phyloP scores from a whole-genome alignment of 2,888 invertebrate genomes.

The Papilio elwesi region DNA sequence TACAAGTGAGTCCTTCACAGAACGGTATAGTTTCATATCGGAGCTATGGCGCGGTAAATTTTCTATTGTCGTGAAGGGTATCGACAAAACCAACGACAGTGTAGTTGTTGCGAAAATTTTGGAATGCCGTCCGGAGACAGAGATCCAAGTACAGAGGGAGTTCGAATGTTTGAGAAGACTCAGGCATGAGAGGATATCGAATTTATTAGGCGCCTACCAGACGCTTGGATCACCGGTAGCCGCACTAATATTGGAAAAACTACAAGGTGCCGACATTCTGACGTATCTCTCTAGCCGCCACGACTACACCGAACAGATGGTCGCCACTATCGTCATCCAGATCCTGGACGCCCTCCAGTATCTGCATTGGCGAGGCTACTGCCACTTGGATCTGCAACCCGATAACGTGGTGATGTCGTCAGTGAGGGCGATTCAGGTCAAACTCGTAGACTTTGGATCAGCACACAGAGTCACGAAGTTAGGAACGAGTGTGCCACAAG shows the following conservation, averaged over 20 bases:
- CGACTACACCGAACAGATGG: conserved; percentile 96
- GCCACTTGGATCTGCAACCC: conserved; percentile 95
- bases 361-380: conserved; percentile 96
- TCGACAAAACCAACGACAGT: conserved; percentile 89
- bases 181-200: conserved; percentile 94
- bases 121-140: conserved; percentile 87
- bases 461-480: conserved; percentile 92
- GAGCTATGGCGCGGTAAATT: conserved; percentile 94
- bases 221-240: conserved; percentile 87
- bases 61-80: conserved; percentile 91
- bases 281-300: conserved; percentile 94
- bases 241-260: conserved; percentile 90
- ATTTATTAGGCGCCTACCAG: conserved; percentile 88
- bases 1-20: conserved; percentile 86
- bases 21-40: conserved; percentile 93
- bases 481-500: conserved; percentile 88
- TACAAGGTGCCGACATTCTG: conserved; percentile 96
- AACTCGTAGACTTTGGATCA: conserved; percentile 96
- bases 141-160: conserved; percentile 89
- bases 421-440: conserved; percentile 92
- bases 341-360: conserved; percentile 96
- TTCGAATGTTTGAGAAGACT: conserved; percentile 92
- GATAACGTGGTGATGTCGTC: conserved; percentile 97
- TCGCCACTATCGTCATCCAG: conserved; percentile 94
- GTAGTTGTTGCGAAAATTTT: conserved; percentile 94